These are phyloP conservation scores for Melanotaenia parkinsoni DNA, from an alignment of 2,797 vertebrate species.

Conservation along the genomic window DNA sequence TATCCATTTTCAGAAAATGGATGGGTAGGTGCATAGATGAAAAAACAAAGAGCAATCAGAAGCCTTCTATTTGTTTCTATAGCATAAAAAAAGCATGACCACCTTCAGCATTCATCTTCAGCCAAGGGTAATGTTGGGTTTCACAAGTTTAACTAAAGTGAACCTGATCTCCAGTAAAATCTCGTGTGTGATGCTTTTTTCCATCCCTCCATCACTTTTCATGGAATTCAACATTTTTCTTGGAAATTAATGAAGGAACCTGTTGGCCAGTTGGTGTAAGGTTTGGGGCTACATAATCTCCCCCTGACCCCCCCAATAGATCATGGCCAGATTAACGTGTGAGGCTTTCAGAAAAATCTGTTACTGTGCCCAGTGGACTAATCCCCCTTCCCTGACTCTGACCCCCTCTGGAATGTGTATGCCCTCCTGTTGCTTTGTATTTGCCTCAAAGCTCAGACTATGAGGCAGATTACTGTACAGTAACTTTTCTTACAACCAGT, in stretches of 20 bases:
- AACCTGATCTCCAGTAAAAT: not conserved
- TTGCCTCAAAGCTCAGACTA: not conserved
- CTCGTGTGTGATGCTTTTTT: not conserved
- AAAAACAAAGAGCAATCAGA: too few species aligned
- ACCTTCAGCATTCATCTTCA: too few species aligned
- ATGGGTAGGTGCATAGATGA: too few species aligned
- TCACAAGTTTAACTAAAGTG: not conserved
- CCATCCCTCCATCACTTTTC: not conserved
- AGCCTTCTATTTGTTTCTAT: too few species aligned
- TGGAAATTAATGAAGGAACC: not conserved
- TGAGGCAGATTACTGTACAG: not conserved
- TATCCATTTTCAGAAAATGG: too few species aligned
- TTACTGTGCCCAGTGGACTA: not conserved
- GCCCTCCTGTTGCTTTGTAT: not conserved
- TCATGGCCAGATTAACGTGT: not conserved
- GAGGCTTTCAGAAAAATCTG: not conserved
- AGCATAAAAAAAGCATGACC: too few species aligned
- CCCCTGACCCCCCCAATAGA: not conserved
- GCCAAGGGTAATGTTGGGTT: too few species aligned
- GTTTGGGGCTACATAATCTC: not conserved
- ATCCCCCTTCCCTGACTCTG: constrained; percentile 1
- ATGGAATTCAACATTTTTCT: not conserved
- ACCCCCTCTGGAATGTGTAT: not conserved
- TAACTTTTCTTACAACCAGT: not conserved
- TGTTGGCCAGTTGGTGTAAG: not conserved